These are phyloP conservation scores for Pristis pectinata DNA, from an alignment of 2,797 vertebrate species.

Conservation along the genomic window DNA sequence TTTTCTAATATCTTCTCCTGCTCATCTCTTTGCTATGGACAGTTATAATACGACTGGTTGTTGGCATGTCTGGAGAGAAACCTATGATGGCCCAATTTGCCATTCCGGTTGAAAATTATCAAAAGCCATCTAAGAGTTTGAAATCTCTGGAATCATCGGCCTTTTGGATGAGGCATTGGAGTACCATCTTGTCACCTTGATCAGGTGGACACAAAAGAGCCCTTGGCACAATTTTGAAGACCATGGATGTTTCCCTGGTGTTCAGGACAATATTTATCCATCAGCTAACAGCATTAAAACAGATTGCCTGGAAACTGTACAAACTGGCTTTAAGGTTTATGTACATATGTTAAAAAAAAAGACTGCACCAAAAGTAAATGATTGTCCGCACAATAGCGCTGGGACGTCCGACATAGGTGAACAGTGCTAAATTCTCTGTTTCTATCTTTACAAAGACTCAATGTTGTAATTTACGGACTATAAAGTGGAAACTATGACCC, in stretches of 20 bases:
- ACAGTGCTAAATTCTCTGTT: background rate
- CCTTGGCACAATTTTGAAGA: slow-evolving; percentile 8
- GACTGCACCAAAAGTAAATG: background rate
- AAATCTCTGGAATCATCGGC: background rate
- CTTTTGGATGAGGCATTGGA: background rate
- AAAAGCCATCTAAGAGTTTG: background rate
- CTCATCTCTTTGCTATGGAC: background rate
- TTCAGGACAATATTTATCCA: background rate
- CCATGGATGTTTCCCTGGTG: background rate
- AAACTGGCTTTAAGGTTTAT: background rate
- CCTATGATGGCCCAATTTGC: background rate
- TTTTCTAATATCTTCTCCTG: background rate
- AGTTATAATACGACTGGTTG: background rate
- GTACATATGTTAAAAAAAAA: background rate
- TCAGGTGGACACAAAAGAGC: background rate
- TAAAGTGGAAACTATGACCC: background rate
- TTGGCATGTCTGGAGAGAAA: background rate
- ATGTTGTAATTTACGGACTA: background rate
- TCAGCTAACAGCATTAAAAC: background rate
- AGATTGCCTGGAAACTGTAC: background rate
- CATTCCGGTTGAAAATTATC: background rate
- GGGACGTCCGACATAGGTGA: background rate
- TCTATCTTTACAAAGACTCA: background rate
- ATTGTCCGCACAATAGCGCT: background rate
- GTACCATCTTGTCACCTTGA: background rate